Percentiles rank a stretch among this genome's conserved stretches.
These are phyloP conservation scores for Heliconius charithonia DNA, from an alignment of 2,888 invertebrate genomes.

Conservation along the genomic window DNA sequence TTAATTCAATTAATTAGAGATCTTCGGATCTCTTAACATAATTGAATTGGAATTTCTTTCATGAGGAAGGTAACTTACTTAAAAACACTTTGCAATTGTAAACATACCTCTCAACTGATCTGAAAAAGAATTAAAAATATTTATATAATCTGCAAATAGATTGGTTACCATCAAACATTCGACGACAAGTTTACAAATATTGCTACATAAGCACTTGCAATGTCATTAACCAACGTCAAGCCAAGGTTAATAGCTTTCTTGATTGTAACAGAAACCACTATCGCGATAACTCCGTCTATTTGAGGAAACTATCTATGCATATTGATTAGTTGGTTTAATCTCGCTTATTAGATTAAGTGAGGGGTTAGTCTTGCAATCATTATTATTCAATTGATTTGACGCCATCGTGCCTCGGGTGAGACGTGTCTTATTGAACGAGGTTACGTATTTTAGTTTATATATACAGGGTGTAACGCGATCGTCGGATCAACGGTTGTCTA, in stretches of 20 bases:
- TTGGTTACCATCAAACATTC: not conserved
- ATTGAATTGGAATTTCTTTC: not conserved
- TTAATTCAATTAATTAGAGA: not conserved
- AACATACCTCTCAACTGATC: too few species aligned
- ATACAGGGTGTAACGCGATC: too few species aligned
- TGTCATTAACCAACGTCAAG: slow-evolving; percentile 1
- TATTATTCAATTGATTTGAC: not conserved
- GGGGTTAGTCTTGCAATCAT: not conserved
- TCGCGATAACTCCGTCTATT: not conserved
- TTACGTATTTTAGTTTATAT: too few species aligned
- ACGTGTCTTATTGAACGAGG: too few species aligned
- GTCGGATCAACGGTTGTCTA: too few species aligned
- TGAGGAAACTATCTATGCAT: slow-evolving; percentile 3
- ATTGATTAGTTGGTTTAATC: slow-evolving; percentile 2
- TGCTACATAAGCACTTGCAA: not conserved
- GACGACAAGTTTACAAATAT: not conserved
- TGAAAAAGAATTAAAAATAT: not conserved
- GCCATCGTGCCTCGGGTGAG: not conserved
- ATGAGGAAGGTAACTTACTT: not conserved
- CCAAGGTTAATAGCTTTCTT: slow-evolving; percentile 5
- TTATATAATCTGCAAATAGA: not conserved
- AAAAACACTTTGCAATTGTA: not conserved
- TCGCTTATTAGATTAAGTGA: not conserved
- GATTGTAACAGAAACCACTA: not conserved
- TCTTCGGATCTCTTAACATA: not conserved